Evolutionary conservation across 2,113 vertebrate species (phyloP), one percentile per base, ranked within the genome.

Genomic region (Charadrius vociferus): DNA sequence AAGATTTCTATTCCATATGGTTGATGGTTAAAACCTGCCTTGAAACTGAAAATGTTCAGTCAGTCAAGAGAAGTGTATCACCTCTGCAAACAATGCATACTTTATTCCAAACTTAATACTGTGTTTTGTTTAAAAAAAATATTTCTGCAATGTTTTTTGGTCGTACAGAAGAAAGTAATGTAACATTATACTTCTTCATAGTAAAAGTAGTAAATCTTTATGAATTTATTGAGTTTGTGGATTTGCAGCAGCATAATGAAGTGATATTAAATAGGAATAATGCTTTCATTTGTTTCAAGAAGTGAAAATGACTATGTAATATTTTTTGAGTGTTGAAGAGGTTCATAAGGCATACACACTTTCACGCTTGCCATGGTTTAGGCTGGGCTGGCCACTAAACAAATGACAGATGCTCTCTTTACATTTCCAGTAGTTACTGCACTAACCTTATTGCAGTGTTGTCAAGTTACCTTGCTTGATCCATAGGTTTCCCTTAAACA

Each of bases 1-100:
- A 53, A 83, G 19, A 77, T 36, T 10, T 75, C 9, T 47, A 0
- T 61, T 72, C 14, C 15, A 12, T 52, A 9, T 1, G 0, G 12
- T 26, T 80, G 37, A 17, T 79, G 26, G 10, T 63, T 75, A 47
- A 75, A 91, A 84, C 18, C 34, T 91, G 7, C 6, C 27, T 58
- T 75, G 56, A 84, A 87, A 56, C 34, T 70, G 12, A 70, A 91
- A 81, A 24, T 62, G 6, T 32, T 83, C 34, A 45, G 24, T 66
- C 34, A 78, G 26, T 72, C 49, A 70, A 53, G 45, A 80, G 56
- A 90, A 21, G 2, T 22, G 10, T 30, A 65, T 83, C 23, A 43
- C 49, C 29, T 91, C 20, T 73, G 34, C 27, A 78, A 86, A 70
- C 16, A 70, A 53, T 10, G 39, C 61, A 3, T 65, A 34, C n/a